Conservation (phyloP, 2,888 invertebrate genomes). For the Drosophila pseudotakahashii region DNA sequence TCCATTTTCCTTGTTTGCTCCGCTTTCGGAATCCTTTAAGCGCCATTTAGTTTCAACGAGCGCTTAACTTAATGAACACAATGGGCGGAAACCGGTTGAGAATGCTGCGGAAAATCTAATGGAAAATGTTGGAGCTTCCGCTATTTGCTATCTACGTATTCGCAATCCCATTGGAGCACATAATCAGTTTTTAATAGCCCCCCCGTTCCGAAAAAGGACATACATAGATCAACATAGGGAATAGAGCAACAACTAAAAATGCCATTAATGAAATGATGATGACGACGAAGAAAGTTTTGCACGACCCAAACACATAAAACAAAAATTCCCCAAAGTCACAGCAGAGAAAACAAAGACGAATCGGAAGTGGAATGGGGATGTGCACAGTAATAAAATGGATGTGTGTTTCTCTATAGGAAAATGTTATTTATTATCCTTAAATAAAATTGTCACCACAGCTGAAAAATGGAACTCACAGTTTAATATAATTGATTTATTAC, state of each 20-base stretch:
- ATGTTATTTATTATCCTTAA: too few relatives aligned
- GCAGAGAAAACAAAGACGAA: conserved; percentile 46
- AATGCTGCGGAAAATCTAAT: conserved; percentile 32
- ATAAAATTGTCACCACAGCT: too few relatives aligned
- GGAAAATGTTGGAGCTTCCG: conserved; percentile 29
- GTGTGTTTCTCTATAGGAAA: too few relatives aligned
- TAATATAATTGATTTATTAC: too few relatives aligned
- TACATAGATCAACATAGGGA: conserved; percentile 57
- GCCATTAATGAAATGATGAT: conserved; percentile 62
- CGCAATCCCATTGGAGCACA: conserved; percentile 35
- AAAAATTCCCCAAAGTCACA: conserved; percentile 57
- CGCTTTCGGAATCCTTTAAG: conserved; percentile 27
- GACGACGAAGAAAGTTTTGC: conserved; percentile 56
- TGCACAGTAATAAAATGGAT: neutral
- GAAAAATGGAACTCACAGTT: too few relatives aligned
- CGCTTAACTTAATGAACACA: conserved; percentile 49
- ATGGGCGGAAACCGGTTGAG: conserved; percentile 22
- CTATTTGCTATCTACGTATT: conserved; percentile 18
- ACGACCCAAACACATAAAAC: conserved; percentile 72
- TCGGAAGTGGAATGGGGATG: conserved; percentile 14
- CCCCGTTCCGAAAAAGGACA: conserved; percentile 30
- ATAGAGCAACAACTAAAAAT: conserved; percentile 55
- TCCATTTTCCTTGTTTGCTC: conserved; percentile 1
- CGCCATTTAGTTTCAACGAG: conserved; percentile 48
- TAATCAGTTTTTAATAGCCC: conserved; percentile 69